Percentiles rank a stretch among this genome's conserved stretches.
Conservation (phyloP, 2,797 vertebrate genomes). For the Fratercula arctica region DNA sequence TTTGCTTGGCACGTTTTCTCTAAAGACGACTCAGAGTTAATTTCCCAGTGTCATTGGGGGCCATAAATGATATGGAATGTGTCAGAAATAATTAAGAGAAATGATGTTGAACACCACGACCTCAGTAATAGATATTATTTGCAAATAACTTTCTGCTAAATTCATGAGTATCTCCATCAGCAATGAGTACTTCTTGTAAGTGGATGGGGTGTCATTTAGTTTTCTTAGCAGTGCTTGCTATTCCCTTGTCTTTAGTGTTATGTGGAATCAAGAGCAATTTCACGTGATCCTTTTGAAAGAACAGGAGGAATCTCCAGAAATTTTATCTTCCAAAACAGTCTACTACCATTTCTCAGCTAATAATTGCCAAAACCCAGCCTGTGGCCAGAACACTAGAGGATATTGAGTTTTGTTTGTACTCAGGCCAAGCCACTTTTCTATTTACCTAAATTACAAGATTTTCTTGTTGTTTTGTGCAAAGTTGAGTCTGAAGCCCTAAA, state of each 20-base stretch:
- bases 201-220: constrained; percentile 25
- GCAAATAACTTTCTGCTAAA: constrained; percentile 32
- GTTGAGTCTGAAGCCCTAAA: background rate
- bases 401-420: background rate
- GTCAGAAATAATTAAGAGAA: constrained; percentile 68
- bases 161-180: constrained; percentile 13
- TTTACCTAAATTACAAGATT: background rate
- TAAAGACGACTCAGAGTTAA: constrained; percentile 49
- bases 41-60: constrained; percentile 26
- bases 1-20: constrained; percentile 41
- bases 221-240: constrained; percentile 18
- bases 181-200: constrained; percentile 7
- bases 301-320: background rate
- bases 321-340: background rate
- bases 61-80: constrained; percentile 54
- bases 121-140: constrained; percentile 39
- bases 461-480: background rate
- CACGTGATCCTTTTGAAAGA: background rate
- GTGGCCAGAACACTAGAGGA: background rate
- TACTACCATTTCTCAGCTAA: background rate
- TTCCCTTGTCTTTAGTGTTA: background rate
- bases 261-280: constrained; percentile 34
- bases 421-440: background rate
- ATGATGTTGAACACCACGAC: constrained; percentile 1
- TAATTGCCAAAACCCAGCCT: background rate